Conservation (phyloP, 2,113 vertebrate species). For the Tetrao urogallus region DNA sequence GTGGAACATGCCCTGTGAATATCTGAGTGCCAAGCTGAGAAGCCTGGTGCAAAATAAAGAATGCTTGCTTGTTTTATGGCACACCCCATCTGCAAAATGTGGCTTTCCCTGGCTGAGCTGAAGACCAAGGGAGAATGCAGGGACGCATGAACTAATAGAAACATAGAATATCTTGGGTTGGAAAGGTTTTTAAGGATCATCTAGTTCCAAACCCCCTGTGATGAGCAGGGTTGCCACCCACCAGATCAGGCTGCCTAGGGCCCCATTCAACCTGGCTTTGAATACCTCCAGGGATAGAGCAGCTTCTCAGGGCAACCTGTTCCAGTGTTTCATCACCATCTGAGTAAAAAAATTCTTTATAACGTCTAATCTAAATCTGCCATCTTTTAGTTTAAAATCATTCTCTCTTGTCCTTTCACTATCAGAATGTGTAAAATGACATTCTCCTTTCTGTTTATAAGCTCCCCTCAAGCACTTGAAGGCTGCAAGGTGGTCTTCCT, state of each 20-base stretch:
- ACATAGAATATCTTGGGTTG: not conserved
- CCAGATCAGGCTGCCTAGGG: not conserved
- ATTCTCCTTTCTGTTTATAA: not conserved
- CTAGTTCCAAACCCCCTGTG: not conserved
- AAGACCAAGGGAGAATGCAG: accelerated
- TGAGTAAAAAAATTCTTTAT: not conserved
- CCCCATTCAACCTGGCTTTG: not conserved
- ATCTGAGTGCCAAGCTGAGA: not conserved
- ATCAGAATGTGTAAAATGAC: not conserved
- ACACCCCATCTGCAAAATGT: not conserved
- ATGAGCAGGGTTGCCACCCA: not conserved
- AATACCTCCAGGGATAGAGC: not conserved
- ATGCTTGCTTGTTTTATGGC: not conserved
- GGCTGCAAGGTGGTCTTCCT: not conserved
- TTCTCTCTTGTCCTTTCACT: not conserved
- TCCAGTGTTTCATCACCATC: not conserved
- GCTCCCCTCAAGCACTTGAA: not conserved
- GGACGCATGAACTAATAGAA: not conserved
- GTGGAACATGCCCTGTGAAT: accelerated
- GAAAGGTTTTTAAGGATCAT: not conserved
- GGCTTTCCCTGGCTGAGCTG: accelerated
- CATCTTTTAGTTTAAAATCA: not conserved
- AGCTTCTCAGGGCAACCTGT: not conserved
- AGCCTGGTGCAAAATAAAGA: not conserved
- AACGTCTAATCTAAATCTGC: not conserved